Conservation (phyloP, 2,888 invertebrate genomes). For the Chymomyza fuscimana region DNA sequence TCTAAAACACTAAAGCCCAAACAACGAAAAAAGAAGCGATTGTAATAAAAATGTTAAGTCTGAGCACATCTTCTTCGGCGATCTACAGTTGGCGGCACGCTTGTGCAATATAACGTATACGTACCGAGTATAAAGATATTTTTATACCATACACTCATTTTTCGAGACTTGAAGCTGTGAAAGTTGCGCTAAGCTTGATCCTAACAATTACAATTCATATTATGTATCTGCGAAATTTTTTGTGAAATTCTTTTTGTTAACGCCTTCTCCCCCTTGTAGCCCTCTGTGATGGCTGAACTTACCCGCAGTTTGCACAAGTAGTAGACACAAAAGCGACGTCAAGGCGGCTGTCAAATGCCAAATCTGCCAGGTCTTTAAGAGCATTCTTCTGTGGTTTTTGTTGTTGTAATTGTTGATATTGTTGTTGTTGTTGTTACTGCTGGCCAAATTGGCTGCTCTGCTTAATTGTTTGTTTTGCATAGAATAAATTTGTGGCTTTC, state of each 20-base stretch:
- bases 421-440: slow-evolving; percentile 7
- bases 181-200: slow-evolving; percentile 23
- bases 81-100: slow-evolving; percentile 21
- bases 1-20: slow-evolving; percentile 51
- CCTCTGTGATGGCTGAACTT: slow-evolving; percentile 35
- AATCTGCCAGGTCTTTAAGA: slow-evolving; percentile 35
- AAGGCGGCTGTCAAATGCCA: slow-evolving; percentile 53
- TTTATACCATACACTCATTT: slow-evolving; percentile 26
- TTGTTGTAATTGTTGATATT: not conserved
- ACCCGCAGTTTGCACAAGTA: slow-evolving; percentile 46
- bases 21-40: slow-evolving; percentile 19
- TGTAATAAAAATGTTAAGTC: slow-evolving; percentile 25
- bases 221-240: slow-evolving; percentile 53
- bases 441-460: slow-evolving; percentile 5
- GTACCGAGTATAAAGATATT: slow-evolving; percentile 9
- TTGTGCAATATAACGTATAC: slow-evolving; percentile 34
- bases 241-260: slow-evolving; percentile 43
- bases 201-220: slow-evolving; percentile 44
- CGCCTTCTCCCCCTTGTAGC: not conserved
- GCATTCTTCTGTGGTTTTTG: slow-evolving; percentile 50
- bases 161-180: slow-evolving; percentile 31
- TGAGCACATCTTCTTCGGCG: slow-evolving; percentile 24
- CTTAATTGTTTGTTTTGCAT: slow-evolving; percentile 9
- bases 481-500: slow-evolving; percentile 56
- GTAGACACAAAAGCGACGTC: slow-evolving; percentile 47